Evolutionary conservation across 1,140 invertebrate species (phyloP).

Genomic region (Pseudomyrmex flavicornis): DNA sequence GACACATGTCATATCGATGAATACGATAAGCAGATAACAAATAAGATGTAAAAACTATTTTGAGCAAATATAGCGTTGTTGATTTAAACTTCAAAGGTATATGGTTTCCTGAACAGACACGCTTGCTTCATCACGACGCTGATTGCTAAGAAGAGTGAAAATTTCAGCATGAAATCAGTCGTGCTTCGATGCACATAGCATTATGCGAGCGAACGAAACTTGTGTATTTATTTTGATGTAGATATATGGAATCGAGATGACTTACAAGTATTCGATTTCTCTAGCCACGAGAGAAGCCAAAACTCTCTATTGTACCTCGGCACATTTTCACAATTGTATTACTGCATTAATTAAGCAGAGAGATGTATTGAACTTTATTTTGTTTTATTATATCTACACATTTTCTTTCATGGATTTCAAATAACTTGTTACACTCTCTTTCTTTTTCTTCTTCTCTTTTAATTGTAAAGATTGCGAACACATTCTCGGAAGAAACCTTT

Average conservation of each 20-base stretch:
- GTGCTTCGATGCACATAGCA: constrained; percentile 69
- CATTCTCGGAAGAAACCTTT: not conserved
- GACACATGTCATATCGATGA: not conserved
- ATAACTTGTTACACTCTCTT: too few species aligned
- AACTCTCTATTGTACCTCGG: not conserved
- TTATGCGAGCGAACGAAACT: constrained; percentile 27
- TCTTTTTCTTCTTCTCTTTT: too few species aligned
- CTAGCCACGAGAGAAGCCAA: constrained; percentile 30
- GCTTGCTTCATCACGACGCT: not conserved
- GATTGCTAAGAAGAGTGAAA: constrained; percentile 74
- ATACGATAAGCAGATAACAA: not conserved
- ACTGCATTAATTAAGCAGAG: not conserved
- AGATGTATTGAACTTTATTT: not conserved
- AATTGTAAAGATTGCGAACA: not conserved
- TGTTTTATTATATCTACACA: not conserved
- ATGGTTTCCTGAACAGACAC: not conserved
- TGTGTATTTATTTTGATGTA: not conserved
- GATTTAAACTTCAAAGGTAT: not conserved
- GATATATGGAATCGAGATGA: constrained; percentile 46
- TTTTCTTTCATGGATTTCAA: too few species aligned
- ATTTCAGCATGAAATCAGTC: constrained; percentile 78
- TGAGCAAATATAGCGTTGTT: not conserved
- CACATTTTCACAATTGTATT: not conserved
- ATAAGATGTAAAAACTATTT: not conserved
- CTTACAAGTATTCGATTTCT: constrained; percentile 34